Base-by-base conservation (phyloP, 1,140 invertebrate genomes). In the Drosophila burlai region DNA sequence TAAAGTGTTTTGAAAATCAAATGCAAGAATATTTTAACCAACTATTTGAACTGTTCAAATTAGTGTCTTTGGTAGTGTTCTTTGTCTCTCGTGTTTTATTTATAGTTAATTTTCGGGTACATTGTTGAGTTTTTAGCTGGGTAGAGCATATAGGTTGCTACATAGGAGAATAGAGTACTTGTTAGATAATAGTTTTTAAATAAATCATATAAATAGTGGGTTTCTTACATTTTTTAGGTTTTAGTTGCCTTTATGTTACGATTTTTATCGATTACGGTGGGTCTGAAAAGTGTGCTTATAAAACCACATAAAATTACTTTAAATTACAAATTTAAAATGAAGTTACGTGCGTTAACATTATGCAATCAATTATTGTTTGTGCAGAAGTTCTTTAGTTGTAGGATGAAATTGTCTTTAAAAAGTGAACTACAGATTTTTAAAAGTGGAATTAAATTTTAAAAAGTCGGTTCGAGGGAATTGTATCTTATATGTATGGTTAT, bases 321-420 rank as follows among this genome's bases (percentile, higher is more conserved):
- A 29, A 58, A 24, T 80, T 52, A 84, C 82, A 85, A 50, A 65
- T 81, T 81, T 85, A 84, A 84, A 84, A 84, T 76, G 47, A 66
- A 76, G 40, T 76, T 66, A 36, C 24, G 31, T 55, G 18, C 3
- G 21, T 67, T 78, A 60, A 49, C 42, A 34, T 57, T 72, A 54
- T 72, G 78, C 78, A 43, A 46, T 76, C 45, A 54, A 29, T 34
- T 58, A 34, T 58, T 21, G 13, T 24, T 10, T 34, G 4, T 76
- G n/a, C 43, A 36, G 9, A 58, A 24, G 45, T 29, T 26, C 29
- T 29, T 46, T 55, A 24, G 38, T 46, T 65, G 36, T 13, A 0
- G 16, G 34, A 38, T 11, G 52, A 38, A 38, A n/a, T 34, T 31
- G 54, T 29, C 31, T 24, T 71, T 71, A 47, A 47, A 47, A 62